phyloP scores from a whole-genome alignment of 1,140 invertebrate species.

The Cotesia chilonis region DNA sequence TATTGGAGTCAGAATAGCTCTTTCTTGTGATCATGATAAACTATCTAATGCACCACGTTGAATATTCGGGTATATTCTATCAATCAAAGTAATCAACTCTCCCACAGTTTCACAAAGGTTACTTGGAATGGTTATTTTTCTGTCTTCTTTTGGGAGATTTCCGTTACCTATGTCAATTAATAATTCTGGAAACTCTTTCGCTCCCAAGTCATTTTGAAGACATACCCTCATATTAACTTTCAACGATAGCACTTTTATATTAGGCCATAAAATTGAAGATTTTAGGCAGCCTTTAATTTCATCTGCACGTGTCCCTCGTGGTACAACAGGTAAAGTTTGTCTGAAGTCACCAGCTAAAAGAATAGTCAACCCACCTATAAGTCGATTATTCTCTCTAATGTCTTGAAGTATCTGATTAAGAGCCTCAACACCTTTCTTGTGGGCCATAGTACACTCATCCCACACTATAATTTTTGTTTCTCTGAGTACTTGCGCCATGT shows the following conservation, averaged over 20 bases:
- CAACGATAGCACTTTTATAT: slow-evolving; percentile 49
- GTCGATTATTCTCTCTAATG: too few species aligned
- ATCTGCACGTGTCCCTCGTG: slow-evolving; percentile 45
- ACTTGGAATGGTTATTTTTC: slow-evolving; percentile 2
- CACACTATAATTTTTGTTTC: slow-evolving; percentile 45
- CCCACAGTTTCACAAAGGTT: too few species aligned
- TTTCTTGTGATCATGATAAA: slow-evolving; percentile 41
- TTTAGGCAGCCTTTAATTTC: slow-evolving; percentile 34
- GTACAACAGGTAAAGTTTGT: too few species aligned
- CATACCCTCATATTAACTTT: slow-evolving; percentile 60
- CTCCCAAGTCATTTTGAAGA: slow-evolving; percentile 49
- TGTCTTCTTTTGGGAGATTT: not conserved
- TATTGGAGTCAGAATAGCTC: slow-evolving; percentile 44
- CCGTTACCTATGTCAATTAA: slow-evolving; percentile 58
- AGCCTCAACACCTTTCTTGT: slow-evolving; percentile 44
- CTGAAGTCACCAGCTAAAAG: too few species aligned
- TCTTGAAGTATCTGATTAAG: too few species aligned
- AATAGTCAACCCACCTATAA: too few species aligned
- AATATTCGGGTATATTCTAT: slow-evolving; percentile 51
- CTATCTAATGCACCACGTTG: slow-evolving; percentile 45
- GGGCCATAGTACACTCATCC: slow-evolving; percentile 50
- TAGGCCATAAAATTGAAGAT: slow-evolving; percentile 11
- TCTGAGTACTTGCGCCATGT: slow-evolving; percentile 40
- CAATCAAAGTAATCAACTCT: slow-evolving; percentile 46
- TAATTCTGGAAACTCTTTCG: slow-evolving; percentile 54